Evolutionary conservation across 2,797 vertebrate genomes (phyloP), one percentile per base, ranked within the genome.

Genomic region (Gymnopithys bicolor): DNA sequence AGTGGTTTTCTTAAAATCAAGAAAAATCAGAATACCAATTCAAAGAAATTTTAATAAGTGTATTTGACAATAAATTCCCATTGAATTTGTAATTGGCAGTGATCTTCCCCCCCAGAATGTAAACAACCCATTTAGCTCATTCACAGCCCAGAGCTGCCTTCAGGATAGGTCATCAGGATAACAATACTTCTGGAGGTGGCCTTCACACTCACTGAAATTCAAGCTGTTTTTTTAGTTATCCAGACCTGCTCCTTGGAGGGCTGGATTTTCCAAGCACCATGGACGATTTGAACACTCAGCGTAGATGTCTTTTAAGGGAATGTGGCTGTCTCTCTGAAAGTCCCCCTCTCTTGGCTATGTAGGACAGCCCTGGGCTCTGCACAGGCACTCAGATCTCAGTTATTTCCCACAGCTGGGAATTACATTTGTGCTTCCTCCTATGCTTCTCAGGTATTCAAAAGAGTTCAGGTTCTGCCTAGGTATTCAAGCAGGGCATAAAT

Each of bases 91-190:
- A 41, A 69, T 7, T 60, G 35, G 3, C 16, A 53, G 18, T 11
- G 10, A 58, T 37, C 30, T 71, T 64, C 19, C 1, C 2, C 2
- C 13, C 3, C 12, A 33, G 35, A 67, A 19, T 0, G 0, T 9
- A 19, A 68, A 28, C 18, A 30, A 49, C 4, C 11, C 22, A 9
- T 10, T 46, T 60, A 56, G 16, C 14, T 89, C 11, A 25, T 48
- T 48, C 41, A 60, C 18, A 79, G 21, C 16, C 51, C 27, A 52
- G 43, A 66, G 32, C 7, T 75, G n/a, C 30, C 53, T 22, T 84
- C 19, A 11, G 21, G 51, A 6, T 4, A 28, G 39, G 12, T 43
- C 58, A 85, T 39, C 27, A 74, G 27, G 24, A 32, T 35, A 27
- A 2, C 1, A 2, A 4, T 11, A 11, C 21, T 67, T 32, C 49